Base-by-base conservation (phyloP, 1,140 invertebrate species). In the Scylla paramamosain region DNA sequence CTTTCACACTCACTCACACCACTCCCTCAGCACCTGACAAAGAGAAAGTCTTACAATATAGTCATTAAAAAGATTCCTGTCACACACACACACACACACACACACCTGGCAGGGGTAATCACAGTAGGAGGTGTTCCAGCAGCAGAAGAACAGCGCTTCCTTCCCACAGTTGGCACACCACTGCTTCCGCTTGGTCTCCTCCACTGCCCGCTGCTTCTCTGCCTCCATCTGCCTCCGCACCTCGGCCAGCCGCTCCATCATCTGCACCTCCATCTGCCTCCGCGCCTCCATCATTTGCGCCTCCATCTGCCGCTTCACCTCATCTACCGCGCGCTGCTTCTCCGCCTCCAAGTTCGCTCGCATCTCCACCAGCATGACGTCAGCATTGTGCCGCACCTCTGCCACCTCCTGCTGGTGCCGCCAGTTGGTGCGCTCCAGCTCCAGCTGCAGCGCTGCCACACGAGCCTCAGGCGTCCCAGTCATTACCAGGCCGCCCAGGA, bases 71-170 rank as follows among this genome's bases (percentile, higher is more conserved):
- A n/a, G n/a, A n/a, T n/a, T n/a, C n/a, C n/a, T n/a, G n/a, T n/a
- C 39, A 39, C 39, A 39, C 39, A 39, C 39, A 39, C 39, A 39
- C 39, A 39, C 39, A 39, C 39, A 39, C 39, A 39, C 39, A 86
- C 91, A 45, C 91, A 95, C 93, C 93, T 94, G 91, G 93, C 94
- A 95, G 4, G 92, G 92, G 97, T 98, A 98, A 97, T 98, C 98
- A 97, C 99, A 99, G 96, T 99, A 99, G 52, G 98, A 98, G 0
- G 99, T 99, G 97, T 99, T 99, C 99, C 99, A 99, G 96, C 99
- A 99, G 96, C 99, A 99, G 97, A 99, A 99, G 96, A 99, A 99
- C 95, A 98, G 97, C 0, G 99, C 98, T 97, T 99, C 98, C 96
- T 98, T 98, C 86, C 97, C 97, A 97, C 99, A 99, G 96, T 98